phyloP scores from a whole-genome alignment of 30 jellyfish, hydroid and myxozoan species.

The Cassiopea andromeda region DNA sequence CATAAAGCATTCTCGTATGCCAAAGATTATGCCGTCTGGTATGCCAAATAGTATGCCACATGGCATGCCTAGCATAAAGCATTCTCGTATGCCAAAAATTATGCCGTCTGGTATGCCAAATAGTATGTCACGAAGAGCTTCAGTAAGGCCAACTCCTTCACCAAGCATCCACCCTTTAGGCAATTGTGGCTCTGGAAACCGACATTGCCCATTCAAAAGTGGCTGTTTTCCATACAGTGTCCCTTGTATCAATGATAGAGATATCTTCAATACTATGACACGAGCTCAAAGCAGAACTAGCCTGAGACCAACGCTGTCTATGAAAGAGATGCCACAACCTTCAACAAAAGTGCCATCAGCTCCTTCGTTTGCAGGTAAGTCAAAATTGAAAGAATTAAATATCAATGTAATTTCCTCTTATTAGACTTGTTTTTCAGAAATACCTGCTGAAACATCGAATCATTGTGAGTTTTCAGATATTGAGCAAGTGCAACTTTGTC shows the following conservation, averaged over 20 bases:
- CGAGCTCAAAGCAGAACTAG: background rate
- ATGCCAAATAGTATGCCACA: too few species aligned
- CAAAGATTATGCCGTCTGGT: too few species aligned
- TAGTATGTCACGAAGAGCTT: background rate
- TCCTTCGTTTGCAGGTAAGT: too few species aligned
- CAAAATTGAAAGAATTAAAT: too few species aligned
- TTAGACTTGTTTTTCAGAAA: too few species aligned
- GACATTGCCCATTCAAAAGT: conserved; percentile 27
- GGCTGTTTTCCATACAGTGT: conserved; percentile 20
- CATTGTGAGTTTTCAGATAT: too few species aligned
- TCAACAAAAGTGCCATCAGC: background rate
- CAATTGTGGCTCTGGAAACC: conserved; percentile 20
- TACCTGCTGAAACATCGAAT: too few species aligned
- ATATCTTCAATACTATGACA: background rate
- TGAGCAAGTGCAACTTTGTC: too few species aligned
- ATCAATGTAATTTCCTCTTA: too few species aligned
- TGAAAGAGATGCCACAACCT: background rate
- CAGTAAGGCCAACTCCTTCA: background rate
- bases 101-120: background rate
- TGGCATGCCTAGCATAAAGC: too few species aligned
- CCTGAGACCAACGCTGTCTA: conserved; percentile 9
- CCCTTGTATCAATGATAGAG: conserved; percentile 27
- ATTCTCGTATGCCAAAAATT: too few species aligned
- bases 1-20: too few species aligned
- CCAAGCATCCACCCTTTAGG: background rate